Base-by-base conservation (phyloP, 53 echinoderm and acorn worm species). In the Arbacia lixula region DNA sequence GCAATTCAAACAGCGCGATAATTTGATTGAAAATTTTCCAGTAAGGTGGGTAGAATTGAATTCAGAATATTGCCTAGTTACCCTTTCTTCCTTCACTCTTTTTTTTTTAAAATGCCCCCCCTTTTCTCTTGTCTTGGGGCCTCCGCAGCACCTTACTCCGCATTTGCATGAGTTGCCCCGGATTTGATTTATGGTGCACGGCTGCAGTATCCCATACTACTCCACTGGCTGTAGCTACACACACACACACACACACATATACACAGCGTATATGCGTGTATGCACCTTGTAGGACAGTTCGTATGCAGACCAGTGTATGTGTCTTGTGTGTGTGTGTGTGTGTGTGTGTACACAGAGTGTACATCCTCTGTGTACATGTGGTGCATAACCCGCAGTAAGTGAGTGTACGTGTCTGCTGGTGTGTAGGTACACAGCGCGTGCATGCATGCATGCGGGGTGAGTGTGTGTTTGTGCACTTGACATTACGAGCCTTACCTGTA, bases 1-100 rank as follows among this genome's bases (percentile, higher is more conserved):
- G 82, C 82, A 81, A 63, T 81, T 81, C 82, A 81, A 81, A 81
- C 43, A 43, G 64, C 43, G 64, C 63, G 28, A 81, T 61, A 62
- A 81, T 81, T 81, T 63, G 82, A 81, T 61, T 46, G 49, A 81
- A n/a, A 63, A 81, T 81, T 81, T 63, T 81, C 82, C 64, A 63
- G 64, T 32, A 35, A 41, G 39, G 29, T 81, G 62, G 46, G 34
- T 49, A 81, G n/a, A 81, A 81, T 64, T 52, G 52, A 81, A 63
- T 63, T 81, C 82, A 77, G 43, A 58, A n/a, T n/a, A n/a, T n/a
- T n/a, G n/a, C 31, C 9, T 28, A 12, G 16, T 57, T 57, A 19
- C 5, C n/a, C 12, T 12, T 12, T 57, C 5, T 57, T 57, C 31
- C 31, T 64, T 32, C 64, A 9, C 64, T 64, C 64, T 43, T 63